Percentiles rank a stretch among this genome's conserved stretches.
These are phyloP conservation scores for Vidua chalybeata DNA, from an alignment of 2,113 vertebrate genomes.

Conservation along the genomic window DNA sequence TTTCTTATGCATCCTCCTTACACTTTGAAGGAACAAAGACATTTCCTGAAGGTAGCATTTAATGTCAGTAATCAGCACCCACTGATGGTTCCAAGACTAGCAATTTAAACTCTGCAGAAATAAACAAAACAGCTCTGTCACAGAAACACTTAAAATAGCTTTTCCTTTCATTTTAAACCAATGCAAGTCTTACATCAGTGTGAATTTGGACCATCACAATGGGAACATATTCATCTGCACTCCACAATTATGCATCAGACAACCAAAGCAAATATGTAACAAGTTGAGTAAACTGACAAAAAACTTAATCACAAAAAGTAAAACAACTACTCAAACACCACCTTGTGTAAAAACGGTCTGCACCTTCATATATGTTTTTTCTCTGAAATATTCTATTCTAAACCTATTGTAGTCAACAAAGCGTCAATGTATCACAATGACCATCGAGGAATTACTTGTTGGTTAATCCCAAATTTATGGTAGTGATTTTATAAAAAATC, in stretches of 20 bases:
- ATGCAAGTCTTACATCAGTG: background rate
- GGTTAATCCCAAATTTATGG: rapidly evolving
- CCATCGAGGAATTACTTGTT: background rate
- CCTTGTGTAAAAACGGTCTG: background rate
- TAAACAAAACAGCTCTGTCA: background rate
- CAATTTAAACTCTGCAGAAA: background rate
- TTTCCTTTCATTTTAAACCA: background rate
- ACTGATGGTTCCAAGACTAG: background rate
- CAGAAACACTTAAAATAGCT: background rate
- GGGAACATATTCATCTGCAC: background rate
- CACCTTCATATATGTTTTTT: background rate
- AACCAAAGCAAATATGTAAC: background rate
- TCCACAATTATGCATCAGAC: background rate
- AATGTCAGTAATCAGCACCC: background rate
- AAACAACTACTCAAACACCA: background rate
- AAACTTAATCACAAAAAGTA: background rate
- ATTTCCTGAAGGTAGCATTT: background rate
- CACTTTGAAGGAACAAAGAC: background rate
- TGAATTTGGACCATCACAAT: background rate
- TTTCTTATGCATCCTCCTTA: background rate
- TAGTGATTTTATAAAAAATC: background rate
- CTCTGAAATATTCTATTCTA: background rate
- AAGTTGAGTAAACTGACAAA: background rate
- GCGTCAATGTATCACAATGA: background rate
- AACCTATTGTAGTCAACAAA: background rate